Base-by-base conservation (phyloP, 2,888 invertebrate genomes). In the Slavum lentiscoides region DNA sequence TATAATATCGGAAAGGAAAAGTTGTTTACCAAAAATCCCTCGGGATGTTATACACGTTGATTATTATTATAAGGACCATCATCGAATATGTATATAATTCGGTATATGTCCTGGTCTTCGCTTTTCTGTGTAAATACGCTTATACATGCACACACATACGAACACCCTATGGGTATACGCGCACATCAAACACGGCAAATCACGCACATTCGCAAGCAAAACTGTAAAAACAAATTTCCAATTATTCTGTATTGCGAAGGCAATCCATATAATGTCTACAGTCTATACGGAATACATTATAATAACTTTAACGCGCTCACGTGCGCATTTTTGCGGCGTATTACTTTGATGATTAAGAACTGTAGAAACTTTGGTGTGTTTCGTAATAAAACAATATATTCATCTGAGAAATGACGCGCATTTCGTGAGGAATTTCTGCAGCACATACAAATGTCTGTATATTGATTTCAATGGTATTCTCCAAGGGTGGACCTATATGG, bases 161-260 rank as follows among this genome's bases (percentile, higher is more conserved):
- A n/a, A n/a, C 49, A 69, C 49, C 68, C 68, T 19, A 49, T n/a
- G n/a, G n/a, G n/a, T n/a, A n/a, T 17, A 23, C 23, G 53, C 23
- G 30, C 23, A 69, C 23, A 69, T 69, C 67, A 21, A 69, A 53
- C 53, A 23, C 53, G 30, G 49, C 43, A 49, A 23, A 68, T 43
- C 30, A 30, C 30, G 30, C 30, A 30, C 68, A 53, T 53, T 23
- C 49, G 53, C 23, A 49, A 49, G 49, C 49, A 49, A 49, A 68
- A n/a, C 21, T 17, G 49, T 68, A 23, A 49, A 68, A 68, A 68
- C 49, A 30, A 69, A 53, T 69, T 68, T 69, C 53, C 53, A 69
- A 69, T 53, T 69, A 53, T 53, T 69, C 53, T 19, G 23, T 49
- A 53, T 53, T 69, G 23, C 9, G 23, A 68, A 19, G 68, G 17